phyloP scores from a whole-genome alignment of 2,113 vertebrate species.

The Prunella fulvescens region DNA sequence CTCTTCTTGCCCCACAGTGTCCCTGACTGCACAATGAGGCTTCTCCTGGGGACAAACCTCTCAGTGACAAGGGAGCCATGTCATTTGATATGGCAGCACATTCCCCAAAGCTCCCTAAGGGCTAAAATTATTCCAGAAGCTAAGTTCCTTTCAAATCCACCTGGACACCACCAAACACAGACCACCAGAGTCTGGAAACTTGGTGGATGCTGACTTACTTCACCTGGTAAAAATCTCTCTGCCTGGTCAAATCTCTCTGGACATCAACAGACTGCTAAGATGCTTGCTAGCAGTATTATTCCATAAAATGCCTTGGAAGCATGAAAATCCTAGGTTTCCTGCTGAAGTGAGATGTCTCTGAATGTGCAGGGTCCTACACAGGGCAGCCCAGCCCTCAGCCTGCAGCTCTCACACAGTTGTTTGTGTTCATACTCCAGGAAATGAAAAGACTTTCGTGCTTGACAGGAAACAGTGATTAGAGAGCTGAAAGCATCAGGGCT shows the following conservation, averaged over 20 bases:
- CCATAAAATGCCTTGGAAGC: neutral
- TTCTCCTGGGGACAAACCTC: neutral
- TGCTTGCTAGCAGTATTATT: neutral
- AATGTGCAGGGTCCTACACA: neutral
- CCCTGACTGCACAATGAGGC: neutral
- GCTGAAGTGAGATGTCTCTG: neutral
- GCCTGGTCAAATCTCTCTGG: neutral
- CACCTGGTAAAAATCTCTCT: no score
- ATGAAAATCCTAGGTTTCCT: neutral
- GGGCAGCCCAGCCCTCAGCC: neutral
- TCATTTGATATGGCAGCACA: neutral
- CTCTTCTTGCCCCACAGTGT: accelerated
- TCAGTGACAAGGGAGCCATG: neutral
- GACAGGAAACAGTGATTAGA: neutral
- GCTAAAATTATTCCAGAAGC: neutral
- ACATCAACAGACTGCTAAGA: neutral
- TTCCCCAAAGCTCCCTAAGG: neutral
- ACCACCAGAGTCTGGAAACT: neutral
- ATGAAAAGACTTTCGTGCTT: neutral
- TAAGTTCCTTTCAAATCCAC: neutral
- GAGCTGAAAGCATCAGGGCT: neutral
- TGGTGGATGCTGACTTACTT: neutral
- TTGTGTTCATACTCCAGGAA: neutral
- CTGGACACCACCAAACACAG: neutral
- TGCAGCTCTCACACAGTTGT: neutral